Percentiles rank a stretch among this genome's conserved stretches.
phyloP scores from a whole-genome alignment of 2,888 invertebrate genomes.

The Pandemis corylana region DNA sequence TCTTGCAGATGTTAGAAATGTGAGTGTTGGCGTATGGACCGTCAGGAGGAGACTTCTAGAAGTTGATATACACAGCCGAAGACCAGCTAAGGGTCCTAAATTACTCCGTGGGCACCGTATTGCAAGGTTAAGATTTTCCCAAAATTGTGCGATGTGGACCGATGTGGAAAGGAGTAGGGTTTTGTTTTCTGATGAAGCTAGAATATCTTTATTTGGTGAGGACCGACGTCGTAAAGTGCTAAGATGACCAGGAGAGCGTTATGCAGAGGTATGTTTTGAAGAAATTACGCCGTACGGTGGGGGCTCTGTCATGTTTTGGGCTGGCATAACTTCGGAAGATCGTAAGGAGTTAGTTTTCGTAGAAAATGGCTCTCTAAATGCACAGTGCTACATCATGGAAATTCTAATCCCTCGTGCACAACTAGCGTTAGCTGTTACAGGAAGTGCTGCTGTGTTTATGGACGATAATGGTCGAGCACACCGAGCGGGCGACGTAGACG shows the following conservation, averaged over 20 bases:
- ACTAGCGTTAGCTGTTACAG: background rate
- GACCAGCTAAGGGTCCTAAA: constrained; percentile 39
- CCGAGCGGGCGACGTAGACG: constrained; percentile 1
- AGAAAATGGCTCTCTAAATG: constrained; percentile 16
- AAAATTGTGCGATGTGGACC: constrained; percentile 42
- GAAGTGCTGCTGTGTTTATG: constrained; percentile 15
- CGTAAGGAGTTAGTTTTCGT: constrained; percentile 41
- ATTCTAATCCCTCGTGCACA: too few relatives aligned
- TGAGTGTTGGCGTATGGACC: too few relatives aligned
- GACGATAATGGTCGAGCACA: constrained; percentile 23
- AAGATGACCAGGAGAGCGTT: constrained; percentile 43
- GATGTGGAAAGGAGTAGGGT: constrained; percentile 39
- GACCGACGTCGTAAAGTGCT: constrained; percentile 41
- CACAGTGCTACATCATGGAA: background rate
- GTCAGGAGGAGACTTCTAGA: too few relatives aligned
- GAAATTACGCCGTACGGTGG: constrained; percentile 43
- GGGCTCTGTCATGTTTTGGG: constrained; percentile 41
- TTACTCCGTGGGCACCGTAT: constrained; percentile 36
- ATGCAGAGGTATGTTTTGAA: constrained; percentile 42
- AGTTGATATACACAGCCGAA: too few relatives aligned
- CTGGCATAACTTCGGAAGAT: constrained; percentile 26
- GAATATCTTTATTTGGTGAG: constrained; percentile 42
- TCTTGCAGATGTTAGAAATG: too few relatives aligned
- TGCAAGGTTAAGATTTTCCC: constrained; percentile 42
- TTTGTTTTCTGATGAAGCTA: constrained; percentile 42